These are phyloP conservation scores for Heliconius ismenius DNA, from an alignment of 2,888 invertebrate genomes.

Conservation along the genomic window DNA sequence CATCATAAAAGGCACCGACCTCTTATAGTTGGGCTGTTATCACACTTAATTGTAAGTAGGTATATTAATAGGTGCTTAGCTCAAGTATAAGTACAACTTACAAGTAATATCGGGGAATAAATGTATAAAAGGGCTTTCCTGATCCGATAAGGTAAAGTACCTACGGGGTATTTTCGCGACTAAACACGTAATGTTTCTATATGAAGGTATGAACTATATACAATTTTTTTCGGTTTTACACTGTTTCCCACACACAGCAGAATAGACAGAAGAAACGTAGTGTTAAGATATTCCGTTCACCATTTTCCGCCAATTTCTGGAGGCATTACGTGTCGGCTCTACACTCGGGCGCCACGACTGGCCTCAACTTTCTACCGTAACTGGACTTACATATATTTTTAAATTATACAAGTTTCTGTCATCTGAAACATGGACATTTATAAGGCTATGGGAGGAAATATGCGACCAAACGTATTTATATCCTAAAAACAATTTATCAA, in stretches of 20 bases:
- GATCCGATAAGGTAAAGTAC: conserved; percentile 6
- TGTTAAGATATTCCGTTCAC: too few relatives aligned
- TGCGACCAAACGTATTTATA: not conserved
- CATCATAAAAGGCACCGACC: not conserved
- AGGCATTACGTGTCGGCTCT: too few relatives aligned
- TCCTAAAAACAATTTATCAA: not conserved
- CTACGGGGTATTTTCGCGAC: not conserved
- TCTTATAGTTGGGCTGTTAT: not conserved
- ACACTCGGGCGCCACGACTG: too few relatives aligned
- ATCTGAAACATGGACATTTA: not conserved
- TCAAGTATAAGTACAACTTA: not conserved
- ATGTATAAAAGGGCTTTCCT: not conserved
- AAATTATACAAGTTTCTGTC: not conserved
- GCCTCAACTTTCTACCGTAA: not conserved
- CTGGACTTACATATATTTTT: not conserved
- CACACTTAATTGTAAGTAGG: not conserved
- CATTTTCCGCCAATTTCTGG: too few relatives aligned
- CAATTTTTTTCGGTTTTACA: too few relatives aligned
- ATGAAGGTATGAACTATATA: not conserved
- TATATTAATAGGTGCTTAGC: not conserved
- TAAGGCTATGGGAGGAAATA: not conserved
- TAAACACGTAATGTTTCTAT: not conserved
- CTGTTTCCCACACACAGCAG: not conserved
- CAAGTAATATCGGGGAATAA: not conserved
- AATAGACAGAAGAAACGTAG: not conserved